Evolutionary conservation across 2,888 invertebrate genomes (phyloP), one percentile per base, ranked within the genome.

Genomic region (Pterobdella sp.): DNA sequence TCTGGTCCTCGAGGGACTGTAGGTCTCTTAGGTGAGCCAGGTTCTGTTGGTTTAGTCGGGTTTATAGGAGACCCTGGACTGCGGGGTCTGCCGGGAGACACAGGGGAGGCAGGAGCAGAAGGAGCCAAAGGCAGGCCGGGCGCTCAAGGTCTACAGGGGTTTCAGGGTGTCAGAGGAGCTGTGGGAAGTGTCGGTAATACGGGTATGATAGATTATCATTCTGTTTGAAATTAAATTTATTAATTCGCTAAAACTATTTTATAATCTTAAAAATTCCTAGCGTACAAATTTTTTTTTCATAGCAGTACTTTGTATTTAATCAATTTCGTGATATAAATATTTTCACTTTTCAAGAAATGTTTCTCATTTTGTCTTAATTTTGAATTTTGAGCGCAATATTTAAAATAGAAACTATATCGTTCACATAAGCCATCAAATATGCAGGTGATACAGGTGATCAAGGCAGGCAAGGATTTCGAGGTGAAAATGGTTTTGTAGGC

Each of bases 81-180:
- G 36, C 66, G 36, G 49, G 76, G 76, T 29, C 56, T 52, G n/a
- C 26, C 49, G 29, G 76, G 76, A 18, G 34, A 69, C n/a, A 1
- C 35, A n/a, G 76, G 75, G 0, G 35, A 29, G 26, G 29, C 60
- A 22, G 70, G 70, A n/a, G 65, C 65, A 26, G n/a, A 7, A 56
- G 76, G 76, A 18, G 31, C 56, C n/a, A 3, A 35, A 22, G 76
- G 75, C 1, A 31, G 29, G 18, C 22, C 56, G 26, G 70, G 70
- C 18, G 3, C 32, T 4, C 64, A 29, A 34, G 63, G 65, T 66
- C 32, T 3, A 3, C 4, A 2, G 22, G 70, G 70, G 7, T 42
- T 32, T 60, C 4, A 3, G 29, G 29, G 52, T 7, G 36, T 42
- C 29, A 68, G 42, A 49, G 74, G 74, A 64, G 4, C 67, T 18